Evolutionary conservation across 2,888 invertebrate genomes (phyloP).

Genomic region (Mimas tiliae): DNA sequence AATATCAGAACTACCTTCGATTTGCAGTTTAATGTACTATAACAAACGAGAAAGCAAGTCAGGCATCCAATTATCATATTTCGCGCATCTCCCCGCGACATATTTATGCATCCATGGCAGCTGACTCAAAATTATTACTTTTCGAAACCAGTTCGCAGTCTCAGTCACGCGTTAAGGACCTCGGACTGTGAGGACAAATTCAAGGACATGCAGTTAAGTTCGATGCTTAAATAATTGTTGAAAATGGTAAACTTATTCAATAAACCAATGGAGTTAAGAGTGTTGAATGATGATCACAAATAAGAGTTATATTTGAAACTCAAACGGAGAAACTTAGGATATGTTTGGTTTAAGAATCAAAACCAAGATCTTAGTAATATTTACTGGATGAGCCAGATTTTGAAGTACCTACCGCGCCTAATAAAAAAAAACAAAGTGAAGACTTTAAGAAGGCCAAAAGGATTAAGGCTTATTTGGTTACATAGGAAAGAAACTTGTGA

Average conservation of each 20-base stretch:
- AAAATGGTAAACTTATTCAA: not conserved
- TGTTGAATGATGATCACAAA: no score
- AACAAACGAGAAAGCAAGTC: conserved; percentile 17
- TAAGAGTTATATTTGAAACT: no score
- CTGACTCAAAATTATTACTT: conserved; percentile 32
- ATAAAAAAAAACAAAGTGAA: no score
- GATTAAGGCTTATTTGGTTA: no score
- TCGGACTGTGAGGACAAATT: conserved; percentile 42
- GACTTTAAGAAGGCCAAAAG: no score
- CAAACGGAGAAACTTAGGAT: no score
- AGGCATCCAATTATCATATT: conserved; percentile 45
- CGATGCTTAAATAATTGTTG: conserved; percentile 33
- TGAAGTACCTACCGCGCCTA: no score
- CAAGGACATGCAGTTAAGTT: conserved; percentile 52
- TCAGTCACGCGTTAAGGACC: conserved; percentile 39
- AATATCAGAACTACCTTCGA: not conserved
- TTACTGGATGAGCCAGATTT: no score
- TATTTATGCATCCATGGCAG: conserved; percentile 62
- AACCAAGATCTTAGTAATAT: no score
- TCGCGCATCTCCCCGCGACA: conserved; percentile 42
- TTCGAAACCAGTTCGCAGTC: conserved; percentile 34
- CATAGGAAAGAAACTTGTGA: no score
- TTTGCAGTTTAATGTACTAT: conserved; percentile 6
- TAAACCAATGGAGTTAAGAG: not conserved
- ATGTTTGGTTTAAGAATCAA: no score